A percentile compares a stretch with the other conserved stretches of the same genome.
Evolutionary conservation across 2,888 invertebrate genomes (phyloP).

Genomic region (Oxystoma pomonae): DNA sequence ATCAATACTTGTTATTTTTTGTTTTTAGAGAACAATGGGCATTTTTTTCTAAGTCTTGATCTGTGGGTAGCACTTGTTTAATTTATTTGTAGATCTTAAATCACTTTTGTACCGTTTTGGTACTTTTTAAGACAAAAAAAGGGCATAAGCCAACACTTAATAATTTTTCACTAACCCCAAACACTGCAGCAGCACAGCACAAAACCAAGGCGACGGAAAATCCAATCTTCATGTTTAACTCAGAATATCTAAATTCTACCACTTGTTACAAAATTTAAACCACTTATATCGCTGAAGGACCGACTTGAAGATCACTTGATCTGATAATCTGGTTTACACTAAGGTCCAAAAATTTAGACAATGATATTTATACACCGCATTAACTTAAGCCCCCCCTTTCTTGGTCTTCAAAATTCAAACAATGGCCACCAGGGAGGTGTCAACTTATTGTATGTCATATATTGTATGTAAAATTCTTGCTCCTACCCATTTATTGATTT

Average conservation of each 20-base stretch:
- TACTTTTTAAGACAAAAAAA: not conserved
- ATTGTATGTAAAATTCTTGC: conserved; percentile 25
- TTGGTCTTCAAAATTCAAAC: conserved; percentile 2
- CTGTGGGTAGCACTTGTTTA: no score
- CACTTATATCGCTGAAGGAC: conserved; percentile 4
- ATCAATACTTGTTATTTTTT: no score
- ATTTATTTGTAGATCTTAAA: no score
- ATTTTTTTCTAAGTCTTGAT: no score
- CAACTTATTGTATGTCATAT: no score
- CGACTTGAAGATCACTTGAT: conserved; percentile 9
- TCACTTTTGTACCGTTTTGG: no score
- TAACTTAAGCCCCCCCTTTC: conserved; percentile 15
- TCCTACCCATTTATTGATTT: conserved; percentile 19
- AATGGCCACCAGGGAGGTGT: conserved; percentile 21
- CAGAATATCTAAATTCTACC: not conserved
- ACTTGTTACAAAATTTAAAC: not conserved
- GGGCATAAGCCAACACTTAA: no score
- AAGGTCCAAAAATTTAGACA: conserved; percentile 2
- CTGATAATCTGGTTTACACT: not conserved
- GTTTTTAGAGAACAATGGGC: no score
- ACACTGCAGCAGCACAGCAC: conserved; percentile 11
- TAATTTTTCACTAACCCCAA: conserved; percentile 20
- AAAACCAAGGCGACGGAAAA: conserved; percentile 4
- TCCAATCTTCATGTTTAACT: conserved; percentile 1
- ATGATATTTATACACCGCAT: conserved; percentile 17